phyloP scores from a whole-genome alignment of 2,888 invertebrate genomes.

The Heliothis peltigera region DNA sequence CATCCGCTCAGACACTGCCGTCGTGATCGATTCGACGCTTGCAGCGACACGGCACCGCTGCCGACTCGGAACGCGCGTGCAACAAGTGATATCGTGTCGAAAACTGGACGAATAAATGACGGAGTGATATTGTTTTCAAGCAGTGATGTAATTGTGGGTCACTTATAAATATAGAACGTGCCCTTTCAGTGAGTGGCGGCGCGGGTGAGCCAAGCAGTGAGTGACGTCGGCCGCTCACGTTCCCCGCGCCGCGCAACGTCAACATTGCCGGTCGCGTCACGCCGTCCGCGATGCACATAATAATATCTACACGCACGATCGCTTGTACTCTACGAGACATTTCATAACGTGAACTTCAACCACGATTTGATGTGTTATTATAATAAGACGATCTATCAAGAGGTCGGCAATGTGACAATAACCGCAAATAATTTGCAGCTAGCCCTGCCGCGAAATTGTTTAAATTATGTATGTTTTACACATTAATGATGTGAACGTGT shows the following conservation, averaged over 20 bases:
- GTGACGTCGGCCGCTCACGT: slow-evolving; percentile 85
- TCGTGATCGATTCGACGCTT: slow-evolving; percentile 80
- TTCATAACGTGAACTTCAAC: slow-evolving; percentile 57
- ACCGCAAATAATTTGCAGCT: slow-evolving; percentile 57
- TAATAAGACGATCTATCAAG: slow-evolving; percentile 54
- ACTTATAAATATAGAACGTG: slow-evolving; percentile 87
- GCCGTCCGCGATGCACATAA: slow-evolving; percentile 75
- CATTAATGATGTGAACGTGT: slow-evolving; percentile 67
- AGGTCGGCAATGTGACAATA: slow-evolving; percentile 56
- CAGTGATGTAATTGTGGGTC: slow-evolving; percentile 84
- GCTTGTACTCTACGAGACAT: slow-evolving; percentile 62
- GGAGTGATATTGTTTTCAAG: slow-evolving; percentile 74
- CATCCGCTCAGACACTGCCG: slow-evolving; percentile 74
- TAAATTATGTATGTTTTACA: slow-evolving; percentile 63
- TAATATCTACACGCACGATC: slow-evolving; percentile 78
- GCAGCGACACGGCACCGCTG: slow-evolving; percentile 71
- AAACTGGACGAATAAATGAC: slow-evolving; percentile 75
- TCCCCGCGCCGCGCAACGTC: slow-evolving; percentile 88
- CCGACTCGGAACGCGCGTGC: slow-evolving; percentile 81
- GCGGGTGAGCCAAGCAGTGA: slow-evolving; percentile 85
- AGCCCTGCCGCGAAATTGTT: slow-evolving; percentile 53
- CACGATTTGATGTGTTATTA: slow-evolving; percentile 46
- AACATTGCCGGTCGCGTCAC: slow-evolving; percentile 86
- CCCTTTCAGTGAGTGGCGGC: slow-evolving; percentile 85
- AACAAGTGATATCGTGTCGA: slow-evolving; percentile 85